These are phyloP conservation scores for Lanistes nyassanus DNA, from an alignment of 1,140 invertebrate species.

Conservation along the genomic window DNA sequence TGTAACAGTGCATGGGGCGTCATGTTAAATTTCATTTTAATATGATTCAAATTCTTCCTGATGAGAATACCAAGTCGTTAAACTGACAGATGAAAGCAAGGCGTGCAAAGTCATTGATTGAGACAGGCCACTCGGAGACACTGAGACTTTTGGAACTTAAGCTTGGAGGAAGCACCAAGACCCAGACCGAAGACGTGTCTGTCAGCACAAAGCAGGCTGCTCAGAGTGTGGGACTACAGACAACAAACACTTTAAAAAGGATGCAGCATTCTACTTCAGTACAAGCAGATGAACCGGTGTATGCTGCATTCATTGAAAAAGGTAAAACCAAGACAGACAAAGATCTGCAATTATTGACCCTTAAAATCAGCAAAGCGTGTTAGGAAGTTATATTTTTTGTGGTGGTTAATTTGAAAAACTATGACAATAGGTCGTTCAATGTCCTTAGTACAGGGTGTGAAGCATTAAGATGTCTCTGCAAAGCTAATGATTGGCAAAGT, in stretches of 20 bases:
- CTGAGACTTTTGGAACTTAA: constrained; percentile 55
- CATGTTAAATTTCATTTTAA: neutral
- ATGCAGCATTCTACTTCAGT: neutral
- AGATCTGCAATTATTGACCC: too few relatives aligned
- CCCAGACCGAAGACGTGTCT: constrained; percentile 5
- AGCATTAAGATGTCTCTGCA: too few relatives aligned
- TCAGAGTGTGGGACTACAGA: constrained; percentile 17
- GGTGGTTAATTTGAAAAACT: too few relatives aligned
- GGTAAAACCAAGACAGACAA: constrained; percentile 10
- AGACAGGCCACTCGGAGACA: constrained; percentile 55
- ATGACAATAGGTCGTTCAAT: too few relatives aligned
- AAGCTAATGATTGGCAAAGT: too few relatives aligned
- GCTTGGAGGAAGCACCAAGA: constrained; percentile 36
- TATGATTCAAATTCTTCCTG: too few relatives aligned
- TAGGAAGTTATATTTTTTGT: too few relatives aligned
- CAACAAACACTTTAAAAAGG: constrained; percentile 26
- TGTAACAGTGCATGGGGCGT: neutral
- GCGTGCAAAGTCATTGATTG: constrained; percentile 47
- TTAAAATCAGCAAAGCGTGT: too few relatives aligned
- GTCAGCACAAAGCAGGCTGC: neutral
- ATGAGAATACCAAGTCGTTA: too few relatives aligned
- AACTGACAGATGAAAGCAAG: neutral
- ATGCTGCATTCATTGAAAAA: constrained; percentile 26
- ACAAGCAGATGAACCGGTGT: constrained; percentile 14
- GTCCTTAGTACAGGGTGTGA: too few relatives aligned